These are phyloP conservation scores for Lagorchestes hirsutus DNA, from an alignment of 2,797 vertebrate species.

Conservation along the genomic window DNA sequence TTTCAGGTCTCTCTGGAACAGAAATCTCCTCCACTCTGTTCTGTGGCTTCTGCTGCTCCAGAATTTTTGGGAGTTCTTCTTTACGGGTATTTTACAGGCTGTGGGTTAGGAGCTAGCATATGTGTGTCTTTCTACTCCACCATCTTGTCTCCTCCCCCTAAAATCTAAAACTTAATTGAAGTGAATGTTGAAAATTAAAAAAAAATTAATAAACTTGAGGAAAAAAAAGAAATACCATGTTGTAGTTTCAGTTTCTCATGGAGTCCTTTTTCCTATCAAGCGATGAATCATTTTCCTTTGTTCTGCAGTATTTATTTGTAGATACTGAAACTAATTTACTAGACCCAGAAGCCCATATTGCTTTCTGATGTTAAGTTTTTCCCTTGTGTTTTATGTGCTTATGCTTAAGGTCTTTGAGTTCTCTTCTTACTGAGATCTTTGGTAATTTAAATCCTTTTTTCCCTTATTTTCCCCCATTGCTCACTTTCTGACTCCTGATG, in stretches of 20 bases:
- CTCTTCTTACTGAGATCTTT: not conserved
- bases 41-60: too few species aligned
- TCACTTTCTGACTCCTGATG: not conserved
- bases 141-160: too few species aligned
- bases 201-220: too few species aligned
- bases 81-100: too few species aligned
- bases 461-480: not conserved
- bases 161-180: too few species aligned
- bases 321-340: not conserved
- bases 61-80: too few species aligned
- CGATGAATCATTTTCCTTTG: not conserved
- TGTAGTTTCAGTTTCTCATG: not conserved
- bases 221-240: not conserved
- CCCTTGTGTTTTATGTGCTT: not conserved
- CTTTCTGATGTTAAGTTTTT: not conserved
- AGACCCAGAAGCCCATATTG: not conserved
- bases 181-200: too few species aligned
- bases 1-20: too few species aligned
- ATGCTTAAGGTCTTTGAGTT: not conserved
- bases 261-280: not conserved
- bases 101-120: too few species aligned
- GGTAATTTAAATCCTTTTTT: not conserved
- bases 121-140: too few species aligned
- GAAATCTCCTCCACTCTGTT: too few species aligned
- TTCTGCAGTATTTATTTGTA: not conserved